Base-by-base conservation (phyloP, 2,113 vertebrate genomes). In the Mesembrinibis cayennensis region DNA sequence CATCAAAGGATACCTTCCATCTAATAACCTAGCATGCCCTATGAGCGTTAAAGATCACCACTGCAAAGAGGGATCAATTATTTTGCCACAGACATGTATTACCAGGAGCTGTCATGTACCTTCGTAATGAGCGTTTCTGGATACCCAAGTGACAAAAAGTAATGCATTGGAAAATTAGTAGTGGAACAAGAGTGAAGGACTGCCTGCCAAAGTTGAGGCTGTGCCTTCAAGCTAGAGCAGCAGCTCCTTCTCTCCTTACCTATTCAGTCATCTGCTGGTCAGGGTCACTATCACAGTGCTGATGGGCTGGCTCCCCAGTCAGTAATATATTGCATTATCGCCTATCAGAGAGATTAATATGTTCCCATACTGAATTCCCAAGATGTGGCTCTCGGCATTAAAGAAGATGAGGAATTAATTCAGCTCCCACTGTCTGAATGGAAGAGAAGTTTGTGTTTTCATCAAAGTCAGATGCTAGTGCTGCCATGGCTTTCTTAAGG, bases 81-180 rank as follows among this genome's bases (percentile, higher is more conserved):
- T 97, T 97, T 97, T 97, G 94, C 91, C 83, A 80, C 85, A 89
- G 97, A 97, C 94, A 84, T 94, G 74, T 92, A 94, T 98, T 97
- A 97, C 96, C 97, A 96, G 87, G 76, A 71, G 49, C 92, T 98
- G 97, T 97, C 97, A 95, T 87, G 61, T 79, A 88, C 80, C 87
- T 95, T 97, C 73, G 3, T 97, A 97, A 97, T 97, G 96, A 97
- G 95, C 94, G 95, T 95, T 95, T 89, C 93, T 47, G 47, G 95
- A 82, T 95, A 93, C 94, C 44, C 91, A 12, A 49, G 91, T 52
- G 87, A 96, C 94, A 97, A 70, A 97, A 70, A 82, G 82, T 97
- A 97, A 96, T 88, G 78, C 42, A 36, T 95, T 96, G 76, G 91
- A 56, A 97, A 97, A 98, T 97, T 91, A 96, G 95, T 86, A 92